These are phyloP conservation scores for Acanthornis magna DNA, from an alignment of 2,797 vertebrate species.

Conservation along the genomic window DNA sequence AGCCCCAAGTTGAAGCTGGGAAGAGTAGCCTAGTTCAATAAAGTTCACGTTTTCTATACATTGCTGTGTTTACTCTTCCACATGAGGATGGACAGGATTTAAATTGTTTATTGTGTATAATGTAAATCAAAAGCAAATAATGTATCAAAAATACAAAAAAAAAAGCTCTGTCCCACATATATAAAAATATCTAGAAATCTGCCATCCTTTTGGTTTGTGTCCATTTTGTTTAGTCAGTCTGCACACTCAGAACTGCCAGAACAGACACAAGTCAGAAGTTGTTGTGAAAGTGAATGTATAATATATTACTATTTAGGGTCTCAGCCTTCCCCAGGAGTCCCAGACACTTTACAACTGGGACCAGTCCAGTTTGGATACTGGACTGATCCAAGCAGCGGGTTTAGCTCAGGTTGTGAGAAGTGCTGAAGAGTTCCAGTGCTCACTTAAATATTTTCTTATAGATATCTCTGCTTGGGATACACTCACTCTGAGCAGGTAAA, in stretches of 20 bases:
- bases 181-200: neutral
- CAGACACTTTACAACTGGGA: neutral
- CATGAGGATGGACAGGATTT: neutral
- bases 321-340: neutral
- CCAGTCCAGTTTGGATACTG: neutral
- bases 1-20: rapidly evolving
- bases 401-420: neutral
- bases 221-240: neutral
- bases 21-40: neutral
- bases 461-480: neutral
- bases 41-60: neutral
- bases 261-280: neutral
- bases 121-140: neutral
- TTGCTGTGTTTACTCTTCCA: neutral
- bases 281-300: neutral
- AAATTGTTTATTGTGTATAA: conserved; percentile 30
- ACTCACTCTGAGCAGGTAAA: neutral
- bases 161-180: neutral
- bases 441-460: neutral
- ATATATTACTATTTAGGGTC: neutral
- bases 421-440: neutral
- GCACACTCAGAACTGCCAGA: neutral
- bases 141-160: neutral
- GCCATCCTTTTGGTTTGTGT: neutral
- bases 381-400: neutral